A percentile compares a stretch with the other conserved stretches of the same genome.
phyloP scores from a whole-genome alignment of 2,113 vertebrate genomes.

The Anolis carolinensis region DNA sequence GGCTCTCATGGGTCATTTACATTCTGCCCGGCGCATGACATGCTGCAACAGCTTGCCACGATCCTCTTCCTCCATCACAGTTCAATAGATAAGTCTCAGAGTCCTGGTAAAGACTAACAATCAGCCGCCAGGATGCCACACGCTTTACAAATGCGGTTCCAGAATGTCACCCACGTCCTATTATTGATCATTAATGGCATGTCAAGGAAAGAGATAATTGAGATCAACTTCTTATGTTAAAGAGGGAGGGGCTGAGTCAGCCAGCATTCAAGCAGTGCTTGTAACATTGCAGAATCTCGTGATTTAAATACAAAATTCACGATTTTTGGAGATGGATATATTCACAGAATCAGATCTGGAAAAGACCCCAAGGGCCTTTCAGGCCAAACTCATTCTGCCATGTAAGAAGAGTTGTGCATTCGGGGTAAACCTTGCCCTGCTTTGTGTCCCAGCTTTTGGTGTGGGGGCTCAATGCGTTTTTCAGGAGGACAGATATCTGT shows the following conservation, averaged over 20 bases:
- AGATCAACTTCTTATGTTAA: constrained; percentile 15
- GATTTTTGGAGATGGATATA: too few relatives aligned
- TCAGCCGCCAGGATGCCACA: background rate
- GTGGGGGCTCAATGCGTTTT: too few relatives aligned
- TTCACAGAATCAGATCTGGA: too few relatives aligned
- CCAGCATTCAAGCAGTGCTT: background rate
- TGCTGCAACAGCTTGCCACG: constrained; percentile 16
- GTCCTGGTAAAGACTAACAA: background rate
- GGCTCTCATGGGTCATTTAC: constrained; percentile 29
- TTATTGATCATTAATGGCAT: background rate
- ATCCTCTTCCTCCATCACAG: constrained; percentile 20
- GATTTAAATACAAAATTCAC: background rate
- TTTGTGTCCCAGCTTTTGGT: too few relatives aligned
- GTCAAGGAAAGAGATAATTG: background rate
- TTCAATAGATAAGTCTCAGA: constrained; percentile 38
- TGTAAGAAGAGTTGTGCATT: too few relatives aligned
- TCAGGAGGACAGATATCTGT: too few relatives aligned
- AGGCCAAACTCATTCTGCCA: too few relatives aligned
- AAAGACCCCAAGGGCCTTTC: too few relatives aligned
- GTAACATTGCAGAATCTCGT: background rate
- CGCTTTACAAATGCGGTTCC: background rate
- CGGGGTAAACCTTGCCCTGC: too few relatives aligned
- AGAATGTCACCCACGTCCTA: background rate
- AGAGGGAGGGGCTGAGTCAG: background rate
- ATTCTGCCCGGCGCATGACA: background rate